Conservation (phyloP, 2,888 invertebrate genomes). For the Ommatoiulus sabulosus region DNA sequence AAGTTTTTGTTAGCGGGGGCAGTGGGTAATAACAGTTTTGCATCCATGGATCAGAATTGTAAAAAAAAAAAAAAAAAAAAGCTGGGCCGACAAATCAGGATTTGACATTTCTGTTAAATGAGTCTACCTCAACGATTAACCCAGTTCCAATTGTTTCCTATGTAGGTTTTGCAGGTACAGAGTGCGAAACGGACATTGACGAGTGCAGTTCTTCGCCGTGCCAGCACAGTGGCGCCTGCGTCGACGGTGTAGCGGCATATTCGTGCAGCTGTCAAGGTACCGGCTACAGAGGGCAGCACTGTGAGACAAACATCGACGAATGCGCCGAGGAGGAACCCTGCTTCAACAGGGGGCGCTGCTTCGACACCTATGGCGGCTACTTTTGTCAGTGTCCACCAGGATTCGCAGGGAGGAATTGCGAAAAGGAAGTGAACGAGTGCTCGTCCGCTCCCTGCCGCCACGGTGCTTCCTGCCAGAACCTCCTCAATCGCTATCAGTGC, state of each 20-base stretch:
- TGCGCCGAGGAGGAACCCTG: slow-evolving; percentile 68
- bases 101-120: too few relatives aligned
- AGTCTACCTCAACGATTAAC: neutral
- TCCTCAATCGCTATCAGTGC: slow-evolving; percentile 56
- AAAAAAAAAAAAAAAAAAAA: too few relatives aligned
- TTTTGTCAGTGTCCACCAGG: slow-evolving; percentile 64
- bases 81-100: too few relatives aligned
- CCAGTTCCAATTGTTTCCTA: neutral
- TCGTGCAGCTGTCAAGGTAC: slow-evolving; percentile 63
- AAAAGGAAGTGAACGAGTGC: slow-evolving; percentile 61
- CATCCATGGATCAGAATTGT: too few relatives aligned
- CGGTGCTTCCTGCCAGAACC: slow-evolving; percentile 58
- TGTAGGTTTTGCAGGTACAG: slow-evolving; percentile 47
- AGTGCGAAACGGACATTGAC: slow-evolving; percentile 63
- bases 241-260: slow-evolving; percentile 66
- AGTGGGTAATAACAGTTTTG: too few relatives aligned
- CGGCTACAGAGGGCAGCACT: slow-evolving; percentile 74
- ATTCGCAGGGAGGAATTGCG: slow-evolving; percentile 63
- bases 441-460: slow-evolving; percentile 64
- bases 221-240: slow-evolving; percentile 80
- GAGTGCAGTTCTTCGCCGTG: slow-evolving; percentile 79
- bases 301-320: slow-evolving; percentile 65
- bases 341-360: slow-evolving; percentile 70
- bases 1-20: too few relatives aligned
- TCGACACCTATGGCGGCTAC: slow-evolving; percentile 56